These are phyloP conservation scores for Hyposmocoma kahamanoa DNA, from an alignment of 1,140 invertebrate species.

Conservation along the genomic window DNA sequence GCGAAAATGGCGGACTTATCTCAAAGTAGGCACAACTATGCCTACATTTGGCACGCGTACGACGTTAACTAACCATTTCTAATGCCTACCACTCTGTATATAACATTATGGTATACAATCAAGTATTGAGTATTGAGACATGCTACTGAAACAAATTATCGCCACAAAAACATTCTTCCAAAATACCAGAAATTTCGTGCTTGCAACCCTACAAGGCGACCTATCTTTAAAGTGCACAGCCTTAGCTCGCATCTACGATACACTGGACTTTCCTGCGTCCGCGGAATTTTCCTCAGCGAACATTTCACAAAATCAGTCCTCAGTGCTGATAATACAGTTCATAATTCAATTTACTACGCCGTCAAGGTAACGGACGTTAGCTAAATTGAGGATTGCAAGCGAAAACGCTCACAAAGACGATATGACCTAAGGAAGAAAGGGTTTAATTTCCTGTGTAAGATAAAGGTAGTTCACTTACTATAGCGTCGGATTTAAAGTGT, in stretches of 20 bases:
- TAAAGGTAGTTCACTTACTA: too few relatives aligned
- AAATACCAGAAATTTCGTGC: too few relatives aligned
- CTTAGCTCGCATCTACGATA: slow-evolving; percentile 32
- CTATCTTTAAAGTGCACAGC: slow-evolving; percentile 37
- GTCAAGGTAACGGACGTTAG: slow-evolving; percentile 11
- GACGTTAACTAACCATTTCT: too few relatives aligned
- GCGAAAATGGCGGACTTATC: too few relatives aligned
- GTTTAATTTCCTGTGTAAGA: slow-evolving; percentile 41
- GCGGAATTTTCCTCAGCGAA: slow-evolving; percentile 17
- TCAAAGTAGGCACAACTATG: too few relatives aligned
- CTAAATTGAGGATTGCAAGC: slow-evolving; percentile 18
- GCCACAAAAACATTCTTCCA: too few relatives aligned
- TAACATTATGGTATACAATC: too few relatives aligned
- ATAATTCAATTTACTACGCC: slow-evolving; percentile 15
- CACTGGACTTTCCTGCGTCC: slow-evolving; percentile 25
- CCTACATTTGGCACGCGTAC: too few relatives aligned
- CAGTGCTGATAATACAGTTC: slow-evolving; percentile 11
- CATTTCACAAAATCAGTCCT: slow-evolving; percentile 17
- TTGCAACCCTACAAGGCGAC: slow-evolving; percentile 27
- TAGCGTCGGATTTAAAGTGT: too few relatives aligned
- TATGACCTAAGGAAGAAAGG: slow-evolving; percentile 24
- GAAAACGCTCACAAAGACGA: slow-evolving; percentile 30
- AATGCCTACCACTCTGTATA: too few relatives aligned
- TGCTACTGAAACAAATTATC: too few relatives aligned
- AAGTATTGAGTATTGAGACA: too few relatives aligned